phyloP scores from a whole-genome alignment of 2,797 vertebrate genomes.

The Acipenser ruthenus region DNA sequence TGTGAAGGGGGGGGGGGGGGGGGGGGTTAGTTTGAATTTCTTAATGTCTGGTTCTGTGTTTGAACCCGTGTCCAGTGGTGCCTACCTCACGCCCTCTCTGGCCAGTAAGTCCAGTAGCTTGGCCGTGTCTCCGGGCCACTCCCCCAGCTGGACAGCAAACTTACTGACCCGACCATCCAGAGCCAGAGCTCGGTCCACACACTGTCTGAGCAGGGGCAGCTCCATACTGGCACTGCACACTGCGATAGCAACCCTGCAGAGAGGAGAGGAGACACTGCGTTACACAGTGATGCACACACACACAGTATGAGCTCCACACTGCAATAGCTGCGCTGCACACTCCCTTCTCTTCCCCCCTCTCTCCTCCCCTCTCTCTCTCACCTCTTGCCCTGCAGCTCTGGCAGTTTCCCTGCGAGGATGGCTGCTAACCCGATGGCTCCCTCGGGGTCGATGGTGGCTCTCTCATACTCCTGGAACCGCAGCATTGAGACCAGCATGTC shows the following conservation, averaged over 20 bases:
- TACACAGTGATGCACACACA: background rate
- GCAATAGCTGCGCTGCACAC: too few species aligned
- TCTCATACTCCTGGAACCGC: constrained; percentile 78
- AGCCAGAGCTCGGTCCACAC: constrained; percentile 73
- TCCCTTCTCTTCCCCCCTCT: background rate
- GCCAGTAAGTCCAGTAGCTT: constrained; percentile 77
- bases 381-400: constrained; percentile 80
- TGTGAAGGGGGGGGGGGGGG: too few species aligned
- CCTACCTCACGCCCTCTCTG: constrained; percentile 76
- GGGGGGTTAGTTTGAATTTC: too few species aligned
- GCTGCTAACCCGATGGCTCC: constrained; percentile 80
- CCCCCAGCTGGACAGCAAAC: constrained; percentile 68
- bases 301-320: background rate
- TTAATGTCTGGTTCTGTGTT: too few species aligned
- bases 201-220: constrained; percentile 68
- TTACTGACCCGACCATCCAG: constrained; percentile 71
- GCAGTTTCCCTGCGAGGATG: constrained; percentile 67
- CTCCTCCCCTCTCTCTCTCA: constrained; percentile 31
- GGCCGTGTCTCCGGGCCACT: constrained; percentile 72
- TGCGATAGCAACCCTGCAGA: constrained; percentile 70
- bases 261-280: background rate
- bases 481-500: constrained; percentile 76
- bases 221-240: constrained; percentile 82
- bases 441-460: constrained; percentile 71
- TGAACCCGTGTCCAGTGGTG: background rate